Evolutionary conservation across 2,113 vertebrate genomes (phyloP).

Genomic region (Bubo scandiacus): DNA sequence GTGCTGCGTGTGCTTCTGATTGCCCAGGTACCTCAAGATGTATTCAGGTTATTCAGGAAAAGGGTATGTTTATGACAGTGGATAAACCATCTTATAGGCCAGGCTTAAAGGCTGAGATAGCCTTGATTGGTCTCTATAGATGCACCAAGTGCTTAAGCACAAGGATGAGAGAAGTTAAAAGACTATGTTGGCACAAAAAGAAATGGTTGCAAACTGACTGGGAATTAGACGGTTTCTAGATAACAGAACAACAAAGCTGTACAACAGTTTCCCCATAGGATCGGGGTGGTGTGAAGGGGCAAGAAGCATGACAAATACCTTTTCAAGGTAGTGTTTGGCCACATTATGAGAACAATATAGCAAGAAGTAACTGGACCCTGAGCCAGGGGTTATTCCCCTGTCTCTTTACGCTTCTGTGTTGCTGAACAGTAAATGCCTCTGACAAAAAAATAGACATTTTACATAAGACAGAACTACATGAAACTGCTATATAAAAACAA

Average conservation of each 20-base stretch:
- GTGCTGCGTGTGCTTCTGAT: neutral
- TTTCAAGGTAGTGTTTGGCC: neutral
- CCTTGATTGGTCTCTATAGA: neutral
- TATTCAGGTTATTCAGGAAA: neutral
- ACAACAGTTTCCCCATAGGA: neutral
- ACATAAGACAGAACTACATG: neutral
- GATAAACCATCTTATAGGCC: neutral
- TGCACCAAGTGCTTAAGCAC: neutral
- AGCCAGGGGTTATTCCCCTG: neutral
- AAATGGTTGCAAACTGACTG: neutral
- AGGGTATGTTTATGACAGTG: neutral
- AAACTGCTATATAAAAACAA: neutral
- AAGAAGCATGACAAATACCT: neutral
- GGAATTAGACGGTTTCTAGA: neutral
- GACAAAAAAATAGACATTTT: neutral
- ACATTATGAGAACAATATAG: neutral
- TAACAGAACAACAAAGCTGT: neutral
- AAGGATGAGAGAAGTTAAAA: neutral
- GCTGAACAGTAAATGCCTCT: neutral
- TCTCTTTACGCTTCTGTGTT: neutral
- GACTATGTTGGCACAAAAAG: neutral
- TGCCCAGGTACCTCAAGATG: neutral
- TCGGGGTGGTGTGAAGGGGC: neutral
- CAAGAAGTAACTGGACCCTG: neutral
- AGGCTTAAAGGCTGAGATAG: neutral